Conservation (phyloP, 1,140 invertebrate species). For the Heliconius himera region DNA sequence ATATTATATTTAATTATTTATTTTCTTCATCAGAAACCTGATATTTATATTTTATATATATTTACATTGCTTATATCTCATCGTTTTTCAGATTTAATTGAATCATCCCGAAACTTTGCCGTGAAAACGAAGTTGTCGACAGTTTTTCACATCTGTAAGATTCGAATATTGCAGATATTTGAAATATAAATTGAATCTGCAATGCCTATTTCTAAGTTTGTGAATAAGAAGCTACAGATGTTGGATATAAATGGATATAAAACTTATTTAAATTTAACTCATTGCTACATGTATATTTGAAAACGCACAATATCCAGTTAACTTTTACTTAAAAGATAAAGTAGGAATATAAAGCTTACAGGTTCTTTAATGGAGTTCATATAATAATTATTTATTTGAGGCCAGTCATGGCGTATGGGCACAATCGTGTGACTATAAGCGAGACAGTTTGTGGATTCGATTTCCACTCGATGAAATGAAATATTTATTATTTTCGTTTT, state of each 20-base stretch:
- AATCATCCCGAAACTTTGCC: not conserved
- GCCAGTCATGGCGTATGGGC: too few species aligned
- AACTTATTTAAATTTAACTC: not conserved
- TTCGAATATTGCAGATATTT: conserved; percentile 34
- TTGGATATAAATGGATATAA: not conserved
- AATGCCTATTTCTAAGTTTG: conserved; percentile 25
- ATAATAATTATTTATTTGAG: too few species aligned
- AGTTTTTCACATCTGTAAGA: conserved; percentile 13
- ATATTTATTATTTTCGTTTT: too few species aligned
- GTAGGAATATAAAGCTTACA: too few species aligned
- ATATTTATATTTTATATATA: not conserved
- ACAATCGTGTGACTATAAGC: too few species aligned
- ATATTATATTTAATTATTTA: too few species aligned
- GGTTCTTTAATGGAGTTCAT: too few species aligned
- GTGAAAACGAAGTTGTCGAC: not conserved
- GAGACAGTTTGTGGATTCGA: too few species aligned
- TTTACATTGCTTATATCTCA: not conserved
- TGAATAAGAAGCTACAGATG: conserved; percentile 11
- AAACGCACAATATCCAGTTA: too few species aligned
- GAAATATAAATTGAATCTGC: conserved; percentile 28
- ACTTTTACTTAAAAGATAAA: too few species aligned
- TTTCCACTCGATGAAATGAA: too few species aligned
- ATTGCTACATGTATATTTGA: too few species aligned
- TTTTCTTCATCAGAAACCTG: not conserved
- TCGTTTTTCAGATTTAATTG: not conserved